Conservation (phyloP, 1,140 invertebrate genomes). For the Drosophila teissieri region DNA sequence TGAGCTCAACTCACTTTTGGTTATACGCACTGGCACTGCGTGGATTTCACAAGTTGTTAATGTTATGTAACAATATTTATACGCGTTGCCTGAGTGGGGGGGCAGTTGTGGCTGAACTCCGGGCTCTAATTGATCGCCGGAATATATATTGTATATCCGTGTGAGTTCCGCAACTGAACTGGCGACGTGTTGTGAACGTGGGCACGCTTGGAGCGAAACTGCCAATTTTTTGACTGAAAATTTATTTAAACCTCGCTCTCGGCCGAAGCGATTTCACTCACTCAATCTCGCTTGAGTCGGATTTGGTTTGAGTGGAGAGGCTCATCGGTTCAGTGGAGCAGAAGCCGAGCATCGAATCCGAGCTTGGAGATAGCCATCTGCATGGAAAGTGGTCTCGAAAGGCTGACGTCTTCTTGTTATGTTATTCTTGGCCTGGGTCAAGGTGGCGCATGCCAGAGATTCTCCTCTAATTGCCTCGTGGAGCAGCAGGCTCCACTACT, state of each 20-base stretch:
- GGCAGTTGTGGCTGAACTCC: conserved; percentile 9
- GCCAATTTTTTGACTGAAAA: conserved; percentile 75
- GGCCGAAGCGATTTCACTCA: conserved; percentile 32
- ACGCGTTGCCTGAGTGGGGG: conserved; percentile 5
- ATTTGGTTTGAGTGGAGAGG: conserved; percentile 15
- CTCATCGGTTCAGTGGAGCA: background rate
- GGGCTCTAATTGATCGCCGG: conserved; percentile 46
- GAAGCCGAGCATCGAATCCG: no score
- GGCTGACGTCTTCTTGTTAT: conserved; percentile 15
- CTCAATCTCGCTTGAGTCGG: conserved; percentile 42
- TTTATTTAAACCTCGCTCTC: conserved; percentile 78
- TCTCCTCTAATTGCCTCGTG: conserved; percentile 7
- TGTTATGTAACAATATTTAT: conserved; percentile 52
- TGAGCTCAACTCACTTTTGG: conserved; percentile 49
- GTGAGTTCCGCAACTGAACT: conserved; percentile 33
- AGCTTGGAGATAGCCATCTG: conserved; percentile 16
- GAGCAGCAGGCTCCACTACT: background rate
- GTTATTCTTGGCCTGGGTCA: conserved; percentile 44
- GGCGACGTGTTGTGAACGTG: conserved; percentile 74
- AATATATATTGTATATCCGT: conserved; percentile 29
- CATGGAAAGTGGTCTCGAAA: conserved; percentile 30
- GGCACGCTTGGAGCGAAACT: conserved; percentile 79
- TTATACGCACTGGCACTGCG: conserved; percentile 36
- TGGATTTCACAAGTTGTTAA: conserved; percentile 52
- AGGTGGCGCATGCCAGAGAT: conserved; percentile 37